Conservation (phyloP, 1,140 invertebrate genomes). For the Prorops nasuta region DNA sequence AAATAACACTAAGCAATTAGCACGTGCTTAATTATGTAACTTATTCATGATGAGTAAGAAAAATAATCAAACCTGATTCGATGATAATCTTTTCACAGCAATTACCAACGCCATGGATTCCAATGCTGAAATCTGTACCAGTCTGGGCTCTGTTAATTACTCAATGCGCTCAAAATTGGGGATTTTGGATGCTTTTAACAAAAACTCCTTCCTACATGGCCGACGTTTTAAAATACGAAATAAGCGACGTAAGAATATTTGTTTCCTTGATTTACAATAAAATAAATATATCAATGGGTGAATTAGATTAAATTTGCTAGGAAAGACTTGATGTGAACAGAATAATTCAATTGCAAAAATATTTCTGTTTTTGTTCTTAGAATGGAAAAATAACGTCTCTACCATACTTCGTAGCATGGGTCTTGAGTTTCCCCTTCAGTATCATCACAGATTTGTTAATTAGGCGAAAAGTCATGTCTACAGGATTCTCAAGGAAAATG, state of each 20-base stretch:
- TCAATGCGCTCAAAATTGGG: conserved; percentile 88
- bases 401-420: conserved; percentile 70
- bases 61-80: conserved; percentile 1
- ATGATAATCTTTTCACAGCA: conserved; percentile 41
- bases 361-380: conserved; percentile 51
- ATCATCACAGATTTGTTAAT: conserved; percentile 45
- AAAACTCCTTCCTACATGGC: conserved; percentile 90
- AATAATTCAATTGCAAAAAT: too few relatives aligned
- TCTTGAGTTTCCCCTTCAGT: conserved; percentile 47
- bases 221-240: conserved; percentile 76
- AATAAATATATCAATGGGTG: too few relatives aligned
- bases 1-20: not conserved
- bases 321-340: too few relatives aligned
- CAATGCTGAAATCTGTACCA: conserved; percentile 72
- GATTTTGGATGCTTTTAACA: conserved; percentile 88
- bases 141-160: conserved; percentile 80
- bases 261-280: conserved; percentile 63
- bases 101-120: conserved; percentile 70
- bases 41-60: too few relatives aligned
- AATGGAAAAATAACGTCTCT: conserved; percentile 77
- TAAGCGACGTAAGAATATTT: conserved; percentile 61
- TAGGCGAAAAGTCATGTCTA: conserved; percentile 33
- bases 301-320: too few relatives aligned
- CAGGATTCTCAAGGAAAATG: conserved; percentile 45
- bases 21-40: too few relatives aligned